Conservation (phyloP, 2,113 vertebrate species). For the Butastur rufipennis region DNA sequence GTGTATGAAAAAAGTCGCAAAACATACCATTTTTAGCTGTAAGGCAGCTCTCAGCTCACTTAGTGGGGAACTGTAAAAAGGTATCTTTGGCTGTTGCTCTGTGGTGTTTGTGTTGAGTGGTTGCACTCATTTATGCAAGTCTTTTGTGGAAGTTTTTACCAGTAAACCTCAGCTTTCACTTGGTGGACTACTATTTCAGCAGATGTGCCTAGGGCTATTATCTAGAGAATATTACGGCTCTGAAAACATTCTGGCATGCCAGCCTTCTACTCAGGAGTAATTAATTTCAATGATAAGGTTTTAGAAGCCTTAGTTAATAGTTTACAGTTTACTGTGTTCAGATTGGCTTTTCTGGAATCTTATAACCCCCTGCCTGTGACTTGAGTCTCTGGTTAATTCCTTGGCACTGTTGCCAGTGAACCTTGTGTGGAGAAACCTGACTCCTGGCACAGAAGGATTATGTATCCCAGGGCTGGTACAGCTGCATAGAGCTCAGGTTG, state of each 20-base stretch:
- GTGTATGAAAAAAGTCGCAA: background rate
- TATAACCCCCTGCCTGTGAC: background rate
- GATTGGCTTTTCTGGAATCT: background rate
- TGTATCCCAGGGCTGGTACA: background rate
- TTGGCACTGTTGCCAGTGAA: background rate
- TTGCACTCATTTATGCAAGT: background rate
- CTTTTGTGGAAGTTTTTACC: background rate
- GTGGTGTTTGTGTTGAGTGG: background rate
- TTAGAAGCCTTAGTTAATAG: background rate
- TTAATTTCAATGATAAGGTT: conserved; percentile 12
- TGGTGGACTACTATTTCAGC: background rate
- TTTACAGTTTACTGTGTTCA: background rate
- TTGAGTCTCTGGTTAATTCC: conserved; percentile 27
- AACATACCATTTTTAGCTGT: background rate
- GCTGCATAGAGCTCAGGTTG: background rate
- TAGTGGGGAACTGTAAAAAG: background rate
- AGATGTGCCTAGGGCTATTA: background rate
- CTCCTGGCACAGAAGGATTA: background rate
- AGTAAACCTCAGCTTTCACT: background rate
- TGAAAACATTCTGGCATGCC: background rate
- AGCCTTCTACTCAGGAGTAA: background rate
- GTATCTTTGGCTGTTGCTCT: background rate
- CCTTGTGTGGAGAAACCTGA: conserved; percentile 4
- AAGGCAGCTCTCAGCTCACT: background rate
- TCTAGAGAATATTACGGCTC: background rate